A percentile compares a stretch with the other conserved stretches of the same genome.
Evolutionary conservation across 2,888 invertebrate species (phyloP).

Genomic region (Linnaemya vulpina): DNA sequence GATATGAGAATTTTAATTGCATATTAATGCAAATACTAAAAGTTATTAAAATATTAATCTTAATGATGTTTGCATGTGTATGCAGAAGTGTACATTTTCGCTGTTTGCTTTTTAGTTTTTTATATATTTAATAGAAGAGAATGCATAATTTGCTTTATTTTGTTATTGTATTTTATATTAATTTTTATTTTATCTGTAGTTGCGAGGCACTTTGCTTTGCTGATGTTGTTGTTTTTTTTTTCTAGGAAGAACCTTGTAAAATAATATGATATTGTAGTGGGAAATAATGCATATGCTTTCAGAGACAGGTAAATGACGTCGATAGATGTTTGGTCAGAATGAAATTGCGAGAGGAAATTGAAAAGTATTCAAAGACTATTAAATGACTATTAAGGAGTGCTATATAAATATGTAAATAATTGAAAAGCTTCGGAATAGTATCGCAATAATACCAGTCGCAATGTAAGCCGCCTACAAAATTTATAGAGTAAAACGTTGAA

Average conservation of each 20-base stretch:
- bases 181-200: neutral
- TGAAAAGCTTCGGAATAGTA: too few species aligned
- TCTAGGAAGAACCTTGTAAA: conserved; percentile 79
- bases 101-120: neutral
- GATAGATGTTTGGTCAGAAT: neutral
- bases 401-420: too few species aligned
- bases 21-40: neutral
- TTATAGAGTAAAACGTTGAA: too few species aligned
- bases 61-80: conserved; percentile 31
- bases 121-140: neutral
- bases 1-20: neutral
- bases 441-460: too few species aligned
- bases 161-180: neutral
- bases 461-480: too few species aligned
- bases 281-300: neutral
- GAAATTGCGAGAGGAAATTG: too few species aligned
- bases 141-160: neutral
- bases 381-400: too few species aligned
- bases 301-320: neutral
- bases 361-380: too few species aligned
- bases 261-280: conserved; percentile 13
- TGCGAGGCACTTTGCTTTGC: conserved; percentile 33
- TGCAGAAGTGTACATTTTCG: neutral
- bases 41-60: conserved; percentile 10
- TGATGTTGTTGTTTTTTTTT: conserved; percentile 62